Conservation (phyloP, 2,888 invertebrate species). For the Lamproptera curius region DNA sequence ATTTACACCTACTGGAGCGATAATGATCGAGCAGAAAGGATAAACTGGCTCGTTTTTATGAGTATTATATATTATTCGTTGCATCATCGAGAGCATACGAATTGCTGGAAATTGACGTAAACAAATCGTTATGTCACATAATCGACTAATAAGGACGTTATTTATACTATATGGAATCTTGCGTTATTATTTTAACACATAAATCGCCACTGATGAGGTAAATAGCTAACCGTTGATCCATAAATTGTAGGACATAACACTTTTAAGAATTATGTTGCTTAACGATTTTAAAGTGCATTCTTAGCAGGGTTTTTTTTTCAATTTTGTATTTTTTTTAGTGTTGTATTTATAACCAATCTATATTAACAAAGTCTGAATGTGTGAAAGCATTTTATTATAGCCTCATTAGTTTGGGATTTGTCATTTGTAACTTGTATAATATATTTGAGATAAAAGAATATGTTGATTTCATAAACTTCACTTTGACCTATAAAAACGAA, state of each 20-base stretch:
- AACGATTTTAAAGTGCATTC: too few relatives aligned
- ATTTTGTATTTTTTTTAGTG: too few relatives aligned
- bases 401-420: too few relatives aligned
- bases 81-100: conserved; percentile 21
- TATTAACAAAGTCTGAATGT: too few relatives aligned
- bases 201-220: not conserved
- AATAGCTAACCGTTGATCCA: not conserved
- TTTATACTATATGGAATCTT: not conserved
- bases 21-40: conserved; percentile 28
- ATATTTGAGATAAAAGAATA: too few relatives aligned
- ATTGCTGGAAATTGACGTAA: not conserved
- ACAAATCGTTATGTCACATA: too few relatives aligned
- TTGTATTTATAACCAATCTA: too few relatives aligned
- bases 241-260: not conserved
- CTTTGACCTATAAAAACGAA: too few relatives aligned
- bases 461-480: too few relatives aligned
- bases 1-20: conserved; percentile 26
- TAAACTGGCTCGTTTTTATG: not conserved
- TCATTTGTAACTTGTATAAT: too few relatives aligned
- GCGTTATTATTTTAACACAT: not conserved
- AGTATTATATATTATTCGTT: conserved; percentile 16
- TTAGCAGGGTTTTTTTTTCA: too few relatives aligned
- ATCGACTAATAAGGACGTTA: not conserved
- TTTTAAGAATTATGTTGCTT: not conserved
- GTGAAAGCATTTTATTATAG: too few relatives aligned